Conservation (phyloP, 2,113 vertebrate species). For the Tachysurus fulvidraco region DNA sequence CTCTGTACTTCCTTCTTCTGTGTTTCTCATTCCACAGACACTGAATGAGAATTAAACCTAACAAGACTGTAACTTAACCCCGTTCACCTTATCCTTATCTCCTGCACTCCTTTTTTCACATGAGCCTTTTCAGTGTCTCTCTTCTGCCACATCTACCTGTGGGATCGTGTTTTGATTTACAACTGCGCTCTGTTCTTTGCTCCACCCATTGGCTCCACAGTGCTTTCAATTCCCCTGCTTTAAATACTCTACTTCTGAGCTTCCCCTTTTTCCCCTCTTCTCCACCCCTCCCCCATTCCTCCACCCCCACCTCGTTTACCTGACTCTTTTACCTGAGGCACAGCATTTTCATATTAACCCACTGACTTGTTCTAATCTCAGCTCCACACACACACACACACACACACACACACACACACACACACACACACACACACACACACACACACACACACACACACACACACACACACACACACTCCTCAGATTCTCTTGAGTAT, state of each 20-base stretch:
- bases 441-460: not conserved
- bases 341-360: constrained; percentile 1
- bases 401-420: not conserved
- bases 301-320: not conserved
- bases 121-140: constrained; percentile 38
- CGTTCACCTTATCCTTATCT: constrained; percentile 19
- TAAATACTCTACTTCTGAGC: constrained; percentile 54
- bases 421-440: not conserved
- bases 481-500: not conserved
- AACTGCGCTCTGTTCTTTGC: constrained; percentile 60
- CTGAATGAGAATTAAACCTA: not conserved
- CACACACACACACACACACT: not conserved
- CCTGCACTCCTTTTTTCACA: constrained; percentile 48
- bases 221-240: constrained; percentile 64
- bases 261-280: not conserved
- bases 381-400: not conserved
- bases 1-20: constrained; percentile 32
- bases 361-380: not conserved
- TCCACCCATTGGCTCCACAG: constrained; percentile 59
- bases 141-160: constrained; percentile 35
- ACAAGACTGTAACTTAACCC: constrained; percentile 41
- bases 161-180: constrained; percentile 52
- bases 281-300: not conserved
- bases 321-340: constrained; percentile 21
- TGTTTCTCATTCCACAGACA: not conserved